Percentiles rank a stretch among this genome's conserved stretches.
Evolutionary conservation across 2,888 invertebrate species (phyloP).

Genomic region (Theretra japonica): DNA sequence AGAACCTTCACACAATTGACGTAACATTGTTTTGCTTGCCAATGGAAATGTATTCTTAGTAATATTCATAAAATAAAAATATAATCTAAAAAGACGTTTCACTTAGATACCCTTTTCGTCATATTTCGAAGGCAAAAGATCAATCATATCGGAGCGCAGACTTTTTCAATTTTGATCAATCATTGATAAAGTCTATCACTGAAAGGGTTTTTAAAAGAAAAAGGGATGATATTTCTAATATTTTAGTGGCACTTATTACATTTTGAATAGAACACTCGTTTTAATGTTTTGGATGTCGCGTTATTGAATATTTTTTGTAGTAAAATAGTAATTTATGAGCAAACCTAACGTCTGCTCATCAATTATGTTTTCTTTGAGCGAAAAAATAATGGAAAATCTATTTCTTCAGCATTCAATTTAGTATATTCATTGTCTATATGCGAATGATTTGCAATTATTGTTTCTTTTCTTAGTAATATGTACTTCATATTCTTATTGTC

Average conservation of each 20-base stretch:
- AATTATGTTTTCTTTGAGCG: no score
- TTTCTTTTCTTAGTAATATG: no score
- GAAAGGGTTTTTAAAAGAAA: not conserved
- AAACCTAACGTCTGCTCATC: no score
- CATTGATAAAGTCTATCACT: slow-evolving; percentile 16
- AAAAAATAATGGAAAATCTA: no score
- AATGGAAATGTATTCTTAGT: not conserved
- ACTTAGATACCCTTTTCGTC: not conserved
- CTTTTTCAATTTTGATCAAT: slow-evolving; percentile 29
- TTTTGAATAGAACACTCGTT: not conserved
- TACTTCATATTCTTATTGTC: no score
- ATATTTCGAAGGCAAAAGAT: slow-evolving; percentile 9
- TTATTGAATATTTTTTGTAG: no score
- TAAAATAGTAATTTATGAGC: no score
- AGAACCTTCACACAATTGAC: no score
- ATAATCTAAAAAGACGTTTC: not conserved
- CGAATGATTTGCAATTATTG: no score
- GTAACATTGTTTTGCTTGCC: not conserved
- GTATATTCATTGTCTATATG: no score
- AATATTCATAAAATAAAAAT: not conserved
- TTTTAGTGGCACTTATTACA: not conserved
- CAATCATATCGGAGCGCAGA: slow-evolving; percentile 12
- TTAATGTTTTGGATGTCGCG: no score
- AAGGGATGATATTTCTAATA: not conserved
- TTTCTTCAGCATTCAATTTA: no score